These are phyloP conservation scores for Macropis europaea DNA, from an alignment of 2,888 invertebrate genomes.

Conservation along the genomic window DNA sequence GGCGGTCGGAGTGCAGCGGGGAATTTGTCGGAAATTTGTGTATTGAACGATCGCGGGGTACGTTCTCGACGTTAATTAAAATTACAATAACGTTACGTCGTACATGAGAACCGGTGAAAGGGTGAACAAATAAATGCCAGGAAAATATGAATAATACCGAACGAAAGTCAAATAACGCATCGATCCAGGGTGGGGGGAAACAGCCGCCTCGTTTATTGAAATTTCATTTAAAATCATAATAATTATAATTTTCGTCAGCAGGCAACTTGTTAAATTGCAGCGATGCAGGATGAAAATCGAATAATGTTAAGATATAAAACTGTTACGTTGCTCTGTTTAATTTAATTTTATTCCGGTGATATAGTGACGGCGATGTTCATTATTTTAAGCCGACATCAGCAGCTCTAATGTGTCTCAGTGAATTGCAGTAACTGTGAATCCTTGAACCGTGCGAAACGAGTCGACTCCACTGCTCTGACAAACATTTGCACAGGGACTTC, in stretches of 20 bases:
- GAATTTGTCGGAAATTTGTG: neutral
- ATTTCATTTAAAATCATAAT: no score
- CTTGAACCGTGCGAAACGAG: neutral
- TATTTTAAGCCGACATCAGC: neutral
- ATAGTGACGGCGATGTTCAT: neutral
- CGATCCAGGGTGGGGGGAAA: no score
- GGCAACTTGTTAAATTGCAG: no score
- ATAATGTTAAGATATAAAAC: no score
- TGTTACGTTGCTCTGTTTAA: no score
- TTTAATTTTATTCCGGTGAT: no score
- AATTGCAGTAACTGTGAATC: neutral
- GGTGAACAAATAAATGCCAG: neutral
- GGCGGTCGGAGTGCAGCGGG: neutral
- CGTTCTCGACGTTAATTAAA: constrained; percentile 39
- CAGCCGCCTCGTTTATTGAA: no score
- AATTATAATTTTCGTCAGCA: no score
- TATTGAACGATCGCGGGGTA: neutral
- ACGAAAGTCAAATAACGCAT: neutral
- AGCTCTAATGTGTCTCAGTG: neutral
- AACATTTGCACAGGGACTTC: constrained; percentile 11
- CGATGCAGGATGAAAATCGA: no score
- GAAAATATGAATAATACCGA: neutral
- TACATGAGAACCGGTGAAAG: neutral
- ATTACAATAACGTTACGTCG: constrained; percentile 1
- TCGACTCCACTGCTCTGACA: neutral